Evolutionary conservation across 1,140 invertebrate genomes (phyloP), one percentile per base, ranked within the genome.

Genomic region (Antheraea pernyi): DNA sequence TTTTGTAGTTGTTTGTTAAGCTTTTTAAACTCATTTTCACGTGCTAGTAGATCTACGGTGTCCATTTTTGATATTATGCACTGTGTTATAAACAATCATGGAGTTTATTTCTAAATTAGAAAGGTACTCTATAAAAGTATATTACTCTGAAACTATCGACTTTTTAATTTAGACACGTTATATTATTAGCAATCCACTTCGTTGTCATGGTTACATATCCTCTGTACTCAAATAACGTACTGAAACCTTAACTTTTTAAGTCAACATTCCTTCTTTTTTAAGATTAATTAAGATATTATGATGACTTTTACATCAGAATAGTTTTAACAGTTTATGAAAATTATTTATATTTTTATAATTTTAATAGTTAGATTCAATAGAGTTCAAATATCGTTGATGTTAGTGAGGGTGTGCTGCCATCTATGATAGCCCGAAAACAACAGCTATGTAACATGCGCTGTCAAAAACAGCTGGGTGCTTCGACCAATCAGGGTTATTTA

Each of bases 21-120:
- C 66, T 89, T 91, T 69, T 88, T 91, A 68, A 89, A 91, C 73
- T 91, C 88, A 77, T 89, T 83, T 75, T 91, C 89, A 59, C 87
- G 80, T 9, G 87, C 89, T 78, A 91, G 70, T 58, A 91, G 78
- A 18, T 88, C 81, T 18, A 75, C 16, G 30, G 84, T 79, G 70
- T 91, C 87, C 88, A 91, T 90, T 68, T 71, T 80, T 67, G 7
- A 30, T n/a, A 30, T 4, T 1, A 30, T 30, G 22, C 4, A 30
- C 22, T 30, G 4, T 2, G 22, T n/a, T n/a, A n/a, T 30, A 30
- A 42, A 42, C 39, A 42, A 42, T 1, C 11, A 11, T 42, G 11
- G 11, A 3, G 39, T 42, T 42, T 42, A 0, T 3, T 42, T 3
- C 39, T 11, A 42, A 42, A 42, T 42, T 8, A 9, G 11, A 42